Evolutionary conservation across 2,888 invertebrate species (phyloP), one percentile per base, ranked within the genome.

Genomic region (Cerastoderma edule): DNA sequence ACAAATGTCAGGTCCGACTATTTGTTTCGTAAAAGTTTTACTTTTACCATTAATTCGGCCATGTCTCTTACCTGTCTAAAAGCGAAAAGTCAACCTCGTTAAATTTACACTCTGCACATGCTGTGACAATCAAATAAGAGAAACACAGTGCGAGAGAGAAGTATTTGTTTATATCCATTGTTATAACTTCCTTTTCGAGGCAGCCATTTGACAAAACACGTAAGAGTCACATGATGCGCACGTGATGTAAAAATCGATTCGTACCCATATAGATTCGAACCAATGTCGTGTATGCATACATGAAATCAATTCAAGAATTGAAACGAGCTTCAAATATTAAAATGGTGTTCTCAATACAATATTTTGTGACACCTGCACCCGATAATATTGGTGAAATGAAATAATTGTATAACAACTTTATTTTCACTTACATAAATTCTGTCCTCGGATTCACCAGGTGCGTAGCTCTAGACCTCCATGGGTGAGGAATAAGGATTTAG

Each of bases 191-290:
- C 67, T 57, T 50, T 24, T 48, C 32, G 8, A 22, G 46, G 57
- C 67, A 39, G 71, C 78, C 78, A 78, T 78, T 78, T 78, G 74
- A 67, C 63, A 65, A 54, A 39, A 63, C 48, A 70, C 69, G 60
- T 67, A 56, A 32, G 22, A 16, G 46, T 72, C 78, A 78, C 78
- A 78, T 78, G 78, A 78, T 53, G 48, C 30, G 74, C 78, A 78
- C 78, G 60, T 78, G 78, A 70, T 44, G 46, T 44, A 10, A 57
- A 44, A 54, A 2, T 28, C n/a, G 28, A 48, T 65, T 65, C 65
- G 65, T 46, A 65, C 65, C 30, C 28, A 8, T 28, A 30, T 28
- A 6, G 6, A 19, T 64, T 64, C 39, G 13, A n/a, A n/a, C n/a
- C n/a, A n/a, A n/a, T n/a, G n/a, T n/a, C n/a, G n/a, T n/a, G n/a